Conservation (phyloP, 2,113 vertebrate species). For the Menura novaehollandiae region DNA sequence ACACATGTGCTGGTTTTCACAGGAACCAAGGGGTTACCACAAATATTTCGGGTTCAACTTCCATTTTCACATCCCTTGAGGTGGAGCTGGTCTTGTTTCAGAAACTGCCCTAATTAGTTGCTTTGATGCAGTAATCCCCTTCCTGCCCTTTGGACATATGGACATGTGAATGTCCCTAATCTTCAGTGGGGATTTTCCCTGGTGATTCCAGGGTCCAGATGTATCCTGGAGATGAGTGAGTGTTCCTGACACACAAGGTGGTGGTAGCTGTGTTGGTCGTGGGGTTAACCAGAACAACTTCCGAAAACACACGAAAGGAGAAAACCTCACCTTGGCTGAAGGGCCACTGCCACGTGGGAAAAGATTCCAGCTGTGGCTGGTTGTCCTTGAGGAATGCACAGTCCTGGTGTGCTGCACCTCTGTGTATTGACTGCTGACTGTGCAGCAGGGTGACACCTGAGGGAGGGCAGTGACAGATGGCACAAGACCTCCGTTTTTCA, state of each 20-base stretch:
- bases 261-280: not conserved
- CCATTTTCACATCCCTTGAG: not conserved
- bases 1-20: not conserved
- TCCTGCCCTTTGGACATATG: not conserved
- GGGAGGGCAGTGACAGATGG: not conserved
- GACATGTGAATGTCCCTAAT: not conserved
- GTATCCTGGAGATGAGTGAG: not conserved
- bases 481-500: not conserved
- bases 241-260: not conserved
- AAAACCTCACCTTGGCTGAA: not conserved
- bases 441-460: accelerated
- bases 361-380: not conserved
- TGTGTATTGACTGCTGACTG: accelerated
- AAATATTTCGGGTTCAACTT: not conserved
- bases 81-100: not conserved
- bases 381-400: not conserved
- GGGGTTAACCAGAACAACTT: slow-evolving; percentile 9
- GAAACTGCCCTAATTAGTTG: not conserved
- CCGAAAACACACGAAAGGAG: not conserved
- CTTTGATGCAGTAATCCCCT: not conserved
- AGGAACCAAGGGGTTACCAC: not conserved
- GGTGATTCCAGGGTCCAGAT: not conserved
- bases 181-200: not conserved
- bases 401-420: not conserved
- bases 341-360: not conserved